Base-by-base conservation (phyloP, 2,113 vertebrate genomes). In the Polypterus senegalus region DNA sequence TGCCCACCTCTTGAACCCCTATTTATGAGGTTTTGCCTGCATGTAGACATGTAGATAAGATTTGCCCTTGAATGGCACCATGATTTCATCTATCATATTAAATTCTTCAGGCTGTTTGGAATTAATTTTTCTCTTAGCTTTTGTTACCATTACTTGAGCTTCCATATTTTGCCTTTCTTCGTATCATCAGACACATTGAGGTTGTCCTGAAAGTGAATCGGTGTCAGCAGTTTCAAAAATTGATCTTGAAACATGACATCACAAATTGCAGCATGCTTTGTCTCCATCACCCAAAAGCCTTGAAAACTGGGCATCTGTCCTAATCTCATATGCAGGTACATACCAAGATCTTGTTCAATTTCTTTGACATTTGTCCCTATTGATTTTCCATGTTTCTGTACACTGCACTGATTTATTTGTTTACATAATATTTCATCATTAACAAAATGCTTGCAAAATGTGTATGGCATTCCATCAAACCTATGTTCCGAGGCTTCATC, bases 171-270 rank as follows among this genome's bases (percentile, higher is more conserved):
- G 5, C 64, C 67, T 53, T 66, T 69, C 47, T 54, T 57, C 1
- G 4, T 52, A 44, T 69, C 52, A 5, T 69, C 59, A 47, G 64
- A 60, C 59, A 71, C 66, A 8, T 5, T 64, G 51, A 63, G 46
- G 57, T 72, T 72, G 58, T 72, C 63, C 48, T 65, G 46, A 63
- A 67, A 67, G 65, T 66, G 65, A 58, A 70, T 63, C 46, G 61
- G 43, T 43, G 63, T 66, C 58, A 65, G 61, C 56, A 66, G 60
- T 59, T 27, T 27, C 27, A 27, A 27, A 27, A 27, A 27, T 27
- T 27, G 27, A 27, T 27, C 27, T 27, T 27, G 27, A 27, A 2
- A 27, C 27, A 72, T 67, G 3, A 65, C 65, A 57, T 67, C 63
- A 52, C 46, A 55, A 63, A 64, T 59, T 54, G 10, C 2, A 1